A percentile compares a stretch with the other conserved stretches of the same genome.
phyloP scores from a whole-genome alignment of 53 echinoderm and acorn worm genomes.

The Echinarachnius parma region DNA sequence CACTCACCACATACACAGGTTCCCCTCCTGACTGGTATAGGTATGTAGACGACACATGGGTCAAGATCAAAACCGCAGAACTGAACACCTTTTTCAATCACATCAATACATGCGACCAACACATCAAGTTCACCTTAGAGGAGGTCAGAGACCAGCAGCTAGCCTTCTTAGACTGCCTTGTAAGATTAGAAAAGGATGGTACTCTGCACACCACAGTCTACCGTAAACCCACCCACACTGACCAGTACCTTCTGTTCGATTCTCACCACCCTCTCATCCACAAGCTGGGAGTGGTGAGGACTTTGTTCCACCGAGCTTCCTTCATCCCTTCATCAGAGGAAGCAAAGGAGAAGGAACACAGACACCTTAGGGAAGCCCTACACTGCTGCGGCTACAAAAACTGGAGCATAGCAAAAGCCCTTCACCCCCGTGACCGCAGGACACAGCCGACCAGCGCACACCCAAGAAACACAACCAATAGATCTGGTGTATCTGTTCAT shows the following conservation, averaged over 20 bases:
- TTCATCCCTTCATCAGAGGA: slow-evolving; percentile 1
- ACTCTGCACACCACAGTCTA: slow-evolving; percentile 6
- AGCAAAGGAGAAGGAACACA: slow-evolving; percentile 14
- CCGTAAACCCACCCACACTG: slow-evolving; percentile 23
- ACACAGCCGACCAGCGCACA: too few relatives aligned
- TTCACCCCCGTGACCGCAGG: slow-evolving; percentile 1
- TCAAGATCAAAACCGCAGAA: slow-evolving; percentile 25
- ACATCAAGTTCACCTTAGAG: slow-evolving; percentile 32
- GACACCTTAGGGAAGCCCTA: slow-evolving; percentile 12
- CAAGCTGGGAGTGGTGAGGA: slow-evolving; percentile 16
- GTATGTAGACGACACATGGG: slow-evolving; percentile 35
- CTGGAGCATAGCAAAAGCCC: slow-evolving; percentile 16
- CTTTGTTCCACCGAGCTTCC: slow-evolving; percentile 10
- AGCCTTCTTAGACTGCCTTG: slow-evolving; percentile 29
- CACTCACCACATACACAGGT: slow-evolving; percentile 14
- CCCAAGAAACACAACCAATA: too few relatives aligned
- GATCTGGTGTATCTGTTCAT: slow-evolving; percentile 4
- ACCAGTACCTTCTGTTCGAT: too few relatives aligned
- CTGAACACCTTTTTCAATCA: slow-evolving; percentile 7
- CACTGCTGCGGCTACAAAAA: slow-evolving; percentile 2
- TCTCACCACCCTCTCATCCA: slow-evolving; percentile 27
- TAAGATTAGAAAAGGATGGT: slow-evolving; percentile 12
- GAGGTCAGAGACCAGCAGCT: slow-evolving; percentile 12
- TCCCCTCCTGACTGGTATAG: slow-evolving; percentile 26
- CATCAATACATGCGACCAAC: slow-evolving; percentile 17